Conservation (phyloP, 2,797 vertebrate species). For the Betta splendens region DNA sequence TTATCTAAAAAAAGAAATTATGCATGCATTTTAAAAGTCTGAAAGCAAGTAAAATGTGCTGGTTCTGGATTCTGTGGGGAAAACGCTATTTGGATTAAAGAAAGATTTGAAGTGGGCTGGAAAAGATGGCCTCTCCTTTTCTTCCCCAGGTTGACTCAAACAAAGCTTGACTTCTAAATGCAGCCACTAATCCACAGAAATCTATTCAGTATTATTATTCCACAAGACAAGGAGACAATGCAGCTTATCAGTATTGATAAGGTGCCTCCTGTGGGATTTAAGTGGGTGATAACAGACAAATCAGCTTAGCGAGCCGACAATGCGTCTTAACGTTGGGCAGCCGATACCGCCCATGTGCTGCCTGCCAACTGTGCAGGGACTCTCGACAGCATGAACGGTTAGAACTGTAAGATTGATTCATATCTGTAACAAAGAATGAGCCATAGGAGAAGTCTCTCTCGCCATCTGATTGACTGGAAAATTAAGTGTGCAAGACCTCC, state of each 20-base stretch:
- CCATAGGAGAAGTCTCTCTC: conserved; percentile 2
- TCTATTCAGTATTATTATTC: conserved; percentile 23
- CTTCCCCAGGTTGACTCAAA: conserved; percentile 4
- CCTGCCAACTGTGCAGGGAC: conserved; percentile 14
- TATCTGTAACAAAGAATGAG: too few relatives aligned
- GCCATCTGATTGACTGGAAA: conserved; percentile 33
- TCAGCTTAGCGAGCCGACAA: conserved; percentile 20
- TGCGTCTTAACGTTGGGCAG: conserved; percentile 25
- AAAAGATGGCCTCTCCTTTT: not conserved
- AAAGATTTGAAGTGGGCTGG: not conserved
- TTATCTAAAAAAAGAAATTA: too few relatives aligned
- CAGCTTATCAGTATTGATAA: conserved; percentile 43
- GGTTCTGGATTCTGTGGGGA: too few relatives aligned
- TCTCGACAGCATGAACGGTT: conserved; percentile 9
- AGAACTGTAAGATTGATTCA: too few relatives aligned
- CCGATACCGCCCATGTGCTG: conserved; percentile 23
- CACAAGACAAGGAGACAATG: conserved; percentile 13
- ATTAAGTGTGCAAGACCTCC: conserved; percentile 36
- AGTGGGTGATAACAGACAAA: conserved; percentile 37
- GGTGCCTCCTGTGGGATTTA: conserved; percentile 24
- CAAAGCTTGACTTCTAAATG: conserved; percentile 6
- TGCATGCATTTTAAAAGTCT: too few relatives aligned
- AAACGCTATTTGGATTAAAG: not conserved
- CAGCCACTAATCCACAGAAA: conserved; percentile 34
- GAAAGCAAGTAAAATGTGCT: too few relatives aligned